A percentile compares a stretch with the other conserved stretches of the same genome.
These are phyloP conservation scores for Maniola hyperantus DNA, from an alignment of 2,888 invertebrate species.

Conservation along the genomic window DNA sequence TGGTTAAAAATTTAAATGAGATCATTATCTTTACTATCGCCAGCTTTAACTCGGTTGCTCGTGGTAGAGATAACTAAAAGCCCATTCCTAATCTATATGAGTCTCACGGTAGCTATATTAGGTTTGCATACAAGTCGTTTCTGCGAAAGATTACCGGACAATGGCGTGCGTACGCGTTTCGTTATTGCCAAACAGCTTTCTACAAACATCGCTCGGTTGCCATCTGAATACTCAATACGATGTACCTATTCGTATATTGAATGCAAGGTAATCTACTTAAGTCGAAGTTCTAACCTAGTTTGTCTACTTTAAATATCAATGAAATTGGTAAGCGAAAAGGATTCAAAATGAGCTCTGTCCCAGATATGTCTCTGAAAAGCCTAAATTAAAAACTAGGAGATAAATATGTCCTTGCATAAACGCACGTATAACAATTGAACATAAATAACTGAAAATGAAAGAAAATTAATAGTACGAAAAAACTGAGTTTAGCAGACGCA, in stretches of 20 bases:
- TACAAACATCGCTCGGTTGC: conserved; percentile 66
- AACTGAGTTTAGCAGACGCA: too few species aligned
- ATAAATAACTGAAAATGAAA: too few species aligned
- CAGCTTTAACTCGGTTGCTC: neutral
- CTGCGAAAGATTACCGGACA: conserved; percentile 80
- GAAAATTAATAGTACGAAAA: neutral
- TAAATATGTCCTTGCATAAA: neutral
- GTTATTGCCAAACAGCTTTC: conserved; percentile 80
- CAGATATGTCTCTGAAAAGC: neutral
- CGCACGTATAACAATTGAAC: too few species aligned
- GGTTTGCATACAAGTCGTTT: conserved; percentile 71
- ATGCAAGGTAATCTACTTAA: conserved; percentile 24
- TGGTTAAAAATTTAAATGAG: conserved; percentile 4
- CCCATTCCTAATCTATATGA: conserved; percentile 49
- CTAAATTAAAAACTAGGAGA: neutral
- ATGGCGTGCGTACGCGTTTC: conserved; percentile 68
- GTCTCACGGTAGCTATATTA: conserved; percentile 62
- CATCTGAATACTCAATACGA: conserved; percentile 66
- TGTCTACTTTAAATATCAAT: neutral
- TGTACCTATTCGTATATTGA: conserved; percentile 24
- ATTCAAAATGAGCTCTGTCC: neutral
- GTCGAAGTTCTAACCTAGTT: conserved; percentile 28
- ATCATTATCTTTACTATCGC: neutral
- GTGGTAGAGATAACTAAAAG: conserved; percentile 27
- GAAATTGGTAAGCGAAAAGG: neutral